Conservation (phyloP, 2,888 invertebrate species). For the Lomographa bimaculata region DNA sequence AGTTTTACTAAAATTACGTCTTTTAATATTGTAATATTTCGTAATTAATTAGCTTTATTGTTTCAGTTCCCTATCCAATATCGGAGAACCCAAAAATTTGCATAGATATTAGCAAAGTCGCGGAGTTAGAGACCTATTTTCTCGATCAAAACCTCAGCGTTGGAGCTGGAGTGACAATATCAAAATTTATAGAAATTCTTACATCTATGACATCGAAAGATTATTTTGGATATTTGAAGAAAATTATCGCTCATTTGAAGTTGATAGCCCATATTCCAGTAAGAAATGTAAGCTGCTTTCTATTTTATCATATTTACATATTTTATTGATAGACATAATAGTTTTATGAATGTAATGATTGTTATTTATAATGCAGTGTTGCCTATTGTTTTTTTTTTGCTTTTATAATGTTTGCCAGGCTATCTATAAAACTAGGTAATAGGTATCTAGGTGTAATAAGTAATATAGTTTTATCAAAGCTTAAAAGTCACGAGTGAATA, state of each 20-base stretch:
- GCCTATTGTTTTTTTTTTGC: no score
- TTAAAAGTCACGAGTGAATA: no score
- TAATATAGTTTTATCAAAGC: no score
- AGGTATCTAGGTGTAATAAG: no score
- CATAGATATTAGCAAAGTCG: constrained; percentile 84
- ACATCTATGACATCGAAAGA: constrained; percentile 42
- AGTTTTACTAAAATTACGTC: no score
- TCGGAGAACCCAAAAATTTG: constrained; percentile 62
- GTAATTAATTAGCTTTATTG: no score
- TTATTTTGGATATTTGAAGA: constrained; percentile 82
- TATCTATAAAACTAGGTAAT: no score
- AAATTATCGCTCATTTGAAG: constrained; percentile 85
- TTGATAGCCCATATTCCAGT: constrained; percentile 87
- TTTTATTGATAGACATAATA: neutral
- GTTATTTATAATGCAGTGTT: no score
- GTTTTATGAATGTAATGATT: no score
- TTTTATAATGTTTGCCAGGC: no score
- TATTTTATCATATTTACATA: neutral
- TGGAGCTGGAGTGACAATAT: constrained; percentile 83
- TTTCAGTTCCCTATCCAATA: constrained; percentile 63
- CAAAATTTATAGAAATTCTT: constrained; percentile 74
- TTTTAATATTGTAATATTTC: no score
- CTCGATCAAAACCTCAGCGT: constrained; percentile 70
- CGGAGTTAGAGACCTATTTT: constrained; percentile 73
- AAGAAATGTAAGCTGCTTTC: constrained; percentile 77